These are phyloP conservation scores for Perca fluviatilis DNA, from an alignment of 2,113 vertebrate genomes.

Conservation along the genomic window DNA sequence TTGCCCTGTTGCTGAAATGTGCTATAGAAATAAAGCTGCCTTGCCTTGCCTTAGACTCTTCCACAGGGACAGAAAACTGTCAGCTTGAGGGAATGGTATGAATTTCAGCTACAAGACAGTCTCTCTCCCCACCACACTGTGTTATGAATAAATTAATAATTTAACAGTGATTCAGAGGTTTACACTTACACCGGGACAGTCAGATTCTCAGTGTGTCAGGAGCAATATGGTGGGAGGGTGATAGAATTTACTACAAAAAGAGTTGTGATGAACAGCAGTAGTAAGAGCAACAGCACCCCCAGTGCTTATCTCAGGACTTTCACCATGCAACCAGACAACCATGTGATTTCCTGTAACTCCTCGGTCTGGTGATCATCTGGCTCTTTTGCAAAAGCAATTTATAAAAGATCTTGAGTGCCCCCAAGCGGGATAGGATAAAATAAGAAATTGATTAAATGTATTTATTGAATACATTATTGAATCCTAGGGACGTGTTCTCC, in stretches of 20 bases:
- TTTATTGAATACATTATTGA: no score
- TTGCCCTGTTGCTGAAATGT: no score
- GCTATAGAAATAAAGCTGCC: no score
- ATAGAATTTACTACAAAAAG: slow-evolving; percentile 1
- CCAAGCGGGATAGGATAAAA: slow-evolving; percentile 31
- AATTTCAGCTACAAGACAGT: neutral
- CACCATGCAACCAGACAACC: neutral
- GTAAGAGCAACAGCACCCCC: slow-evolving; percentile 32
- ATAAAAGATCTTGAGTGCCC: slow-evolving; percentile 22
- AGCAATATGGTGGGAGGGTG: neutral
- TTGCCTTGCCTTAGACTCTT: no score
- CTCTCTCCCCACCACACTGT: neutral
- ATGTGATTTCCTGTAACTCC: slow-evolving; percentile 62
- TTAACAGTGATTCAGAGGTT: neutral
- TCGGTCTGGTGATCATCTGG: slow-evolving; percentile 4
- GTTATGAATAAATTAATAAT: neutral
- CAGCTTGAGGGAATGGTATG: neutral
- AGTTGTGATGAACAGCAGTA: neutral
- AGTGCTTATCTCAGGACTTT: neutral
- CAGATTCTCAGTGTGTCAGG: fast-evolving
- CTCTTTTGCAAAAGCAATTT: neutral
- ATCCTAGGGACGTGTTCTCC: no score
- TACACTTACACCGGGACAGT: neutral
- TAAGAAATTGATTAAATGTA: neutral
- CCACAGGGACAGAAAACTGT: neutral